Percentiles rank a stretch among this genome's conserved stretches.
phyloP scores from a whole-genome alignment of 37 sponge, comb jelly and placozoan genomes.

The Cladorhizidae sp. region DNA sequence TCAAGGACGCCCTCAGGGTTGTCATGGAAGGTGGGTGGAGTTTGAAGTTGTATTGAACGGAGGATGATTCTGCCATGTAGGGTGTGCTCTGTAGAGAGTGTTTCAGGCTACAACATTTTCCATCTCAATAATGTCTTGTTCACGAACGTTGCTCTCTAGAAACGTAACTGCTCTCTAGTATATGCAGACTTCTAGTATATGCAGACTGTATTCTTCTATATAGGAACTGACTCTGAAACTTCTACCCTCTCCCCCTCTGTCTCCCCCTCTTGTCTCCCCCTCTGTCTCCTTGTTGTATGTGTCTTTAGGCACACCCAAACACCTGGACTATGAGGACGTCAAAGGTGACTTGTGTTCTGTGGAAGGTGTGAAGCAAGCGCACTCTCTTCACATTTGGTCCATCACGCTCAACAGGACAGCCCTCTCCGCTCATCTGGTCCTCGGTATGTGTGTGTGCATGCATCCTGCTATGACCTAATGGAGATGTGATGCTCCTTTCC shows the following conservation, averaged over 20 bases:
- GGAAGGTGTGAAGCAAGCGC: constrained; percentile 53
- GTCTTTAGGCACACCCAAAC: constrained; percentile 35
- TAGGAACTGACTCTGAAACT: too few relatives aligned
- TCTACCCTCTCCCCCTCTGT: too few relatives aligned
- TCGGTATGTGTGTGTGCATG: constrained; percentile 25
- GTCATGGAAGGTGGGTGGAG: constrained; percentile 94
- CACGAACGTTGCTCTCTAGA: too few relatives aligned
- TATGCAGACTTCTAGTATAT: too few relatives aligned
- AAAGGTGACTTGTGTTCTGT: constrained; percentile 20
- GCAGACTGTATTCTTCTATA: too few relatives aligned
- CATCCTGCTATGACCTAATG: not conserved
- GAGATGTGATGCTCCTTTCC: not conserved
- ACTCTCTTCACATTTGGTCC: constrained; percentile 70
- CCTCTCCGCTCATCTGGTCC: constrained; percentile 51
- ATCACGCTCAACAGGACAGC: constrained; percentile 55
- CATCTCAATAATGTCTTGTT: too few relatives aligned
- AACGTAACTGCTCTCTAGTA: too few relatives aligned
- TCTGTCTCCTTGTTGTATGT: not conserved
- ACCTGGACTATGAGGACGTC: constrained; percentile 50
- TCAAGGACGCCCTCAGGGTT: constrained; percentile 91
- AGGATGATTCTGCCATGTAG: too few relatives aligned
- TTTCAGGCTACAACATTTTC: too few relatives aligned
- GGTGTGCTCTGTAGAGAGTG: too few relatives aligned
- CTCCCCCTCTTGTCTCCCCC: too few relatives aligned
- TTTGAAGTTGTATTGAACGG: too few relatives aligned